A percentile compares a stretch with the other conserved stretches of the same genome.
Conservation (phyloP, 2,888 invertebrate species). For the Sesamia inferens region DNA sequence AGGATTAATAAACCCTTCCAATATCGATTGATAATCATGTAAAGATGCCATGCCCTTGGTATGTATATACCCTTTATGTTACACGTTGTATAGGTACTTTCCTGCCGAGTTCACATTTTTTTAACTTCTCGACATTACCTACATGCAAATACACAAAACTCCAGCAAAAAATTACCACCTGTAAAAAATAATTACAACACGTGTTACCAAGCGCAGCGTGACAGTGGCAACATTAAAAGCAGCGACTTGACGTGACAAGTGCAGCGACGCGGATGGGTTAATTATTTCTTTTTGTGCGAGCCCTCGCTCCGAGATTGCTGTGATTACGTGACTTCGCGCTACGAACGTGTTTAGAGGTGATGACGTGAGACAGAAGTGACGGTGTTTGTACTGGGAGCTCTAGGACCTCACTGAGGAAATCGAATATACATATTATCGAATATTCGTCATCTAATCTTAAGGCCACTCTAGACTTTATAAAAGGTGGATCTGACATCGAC, state of each 20-base stretch:
- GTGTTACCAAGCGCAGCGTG: constrained; percentile 15
- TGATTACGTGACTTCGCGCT: constrained; percentile 80
- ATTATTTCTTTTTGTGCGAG: constrained; percentile 86
- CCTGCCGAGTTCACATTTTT: not conserved
- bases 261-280: constrained; percentile 77
- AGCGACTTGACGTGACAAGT: constrained; percentile 72
- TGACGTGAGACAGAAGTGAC: constrained; percentile 53
- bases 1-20: no score
- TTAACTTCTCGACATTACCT: not conserved
- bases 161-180: not conserved
- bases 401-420: constrained; percentile 11
- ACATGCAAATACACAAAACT: not conserved
- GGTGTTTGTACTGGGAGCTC: not conserved
- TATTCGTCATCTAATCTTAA: no score
- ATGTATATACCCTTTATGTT: no score
- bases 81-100: no score
- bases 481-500: no score
- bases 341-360: constrained; percentile 68
- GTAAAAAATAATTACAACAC: constrained; percentile 5
- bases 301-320: constrained; percentile 79
- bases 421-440: not conserved
- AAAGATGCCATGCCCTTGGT: no score
- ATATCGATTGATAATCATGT: no score
- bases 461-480: no score
- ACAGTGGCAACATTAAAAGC: constrained; percentile 55